Percentiles rank a stretch among this genome's conserved stretches.
Evolutionary conservation across 2,797 vertebrate genomes (phyloP).

Genomic region (Anisognathus igniventris): DNA sequence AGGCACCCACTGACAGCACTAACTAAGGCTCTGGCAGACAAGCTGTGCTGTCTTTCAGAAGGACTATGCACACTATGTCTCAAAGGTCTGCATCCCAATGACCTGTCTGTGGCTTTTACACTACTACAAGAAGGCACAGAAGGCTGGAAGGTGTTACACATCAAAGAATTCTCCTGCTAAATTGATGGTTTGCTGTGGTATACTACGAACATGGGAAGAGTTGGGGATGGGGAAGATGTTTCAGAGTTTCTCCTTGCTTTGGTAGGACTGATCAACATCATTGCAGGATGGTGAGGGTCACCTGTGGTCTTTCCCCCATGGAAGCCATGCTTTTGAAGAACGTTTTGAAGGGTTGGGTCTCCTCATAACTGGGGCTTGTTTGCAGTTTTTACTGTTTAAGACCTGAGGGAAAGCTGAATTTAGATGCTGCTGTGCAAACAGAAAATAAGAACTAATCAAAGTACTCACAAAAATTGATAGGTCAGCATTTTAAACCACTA

Average conservation of each 20-base stretch:
- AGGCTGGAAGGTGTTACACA: constrained; percentile 27
- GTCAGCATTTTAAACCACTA: neutral
- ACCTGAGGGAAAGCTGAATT: neutral
- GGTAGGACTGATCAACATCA: neutral
- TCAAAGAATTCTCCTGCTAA: constrained; percentile 1
- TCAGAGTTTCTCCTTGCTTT: neutral
- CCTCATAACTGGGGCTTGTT: neutral
- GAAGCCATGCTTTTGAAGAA: neutral
- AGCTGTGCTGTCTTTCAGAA: neutral
- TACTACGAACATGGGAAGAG: neutral
- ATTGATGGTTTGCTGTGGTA: constrained; percentile 32
- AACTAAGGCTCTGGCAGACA: neutral
- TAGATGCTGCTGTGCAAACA: neutral
- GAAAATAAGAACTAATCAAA: neutral
- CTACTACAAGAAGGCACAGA: neutral
- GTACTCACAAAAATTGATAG: neutral
- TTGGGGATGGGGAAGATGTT: neutral
- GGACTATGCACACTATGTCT: neutral
- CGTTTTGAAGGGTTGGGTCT: neutral
- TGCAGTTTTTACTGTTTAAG: neutral
- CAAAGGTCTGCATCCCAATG: neutral
- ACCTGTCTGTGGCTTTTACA: neutral
- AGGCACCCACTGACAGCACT: neutral
- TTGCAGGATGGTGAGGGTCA: neutral
- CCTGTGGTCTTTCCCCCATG: neutral